phyloP scores from a whole-genome alignment of 2,113 vertebrate genomes.

The Saccopteryx leptura region DNA sequence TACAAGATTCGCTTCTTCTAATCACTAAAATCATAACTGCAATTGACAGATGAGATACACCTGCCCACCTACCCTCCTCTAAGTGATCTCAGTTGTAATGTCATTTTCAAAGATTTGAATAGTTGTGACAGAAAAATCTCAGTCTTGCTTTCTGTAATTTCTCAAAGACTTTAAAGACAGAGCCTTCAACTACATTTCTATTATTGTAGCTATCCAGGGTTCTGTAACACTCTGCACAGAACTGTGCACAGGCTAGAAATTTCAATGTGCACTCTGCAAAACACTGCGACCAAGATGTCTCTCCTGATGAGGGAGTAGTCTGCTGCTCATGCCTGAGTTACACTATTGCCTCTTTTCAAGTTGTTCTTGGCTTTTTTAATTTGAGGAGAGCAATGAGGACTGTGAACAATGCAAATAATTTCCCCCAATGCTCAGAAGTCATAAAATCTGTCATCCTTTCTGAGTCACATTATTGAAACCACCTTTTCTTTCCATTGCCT shows the following conservation, averaged over 20 bases:
- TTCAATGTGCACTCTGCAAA: neutral
- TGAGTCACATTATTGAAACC: conserved; percentile 56
- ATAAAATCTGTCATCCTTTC: conserved; percentile 61
- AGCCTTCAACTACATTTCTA: neutral
- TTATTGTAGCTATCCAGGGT: neutral
- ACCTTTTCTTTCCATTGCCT: conserved; percentile 30
- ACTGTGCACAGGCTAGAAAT: neutral
- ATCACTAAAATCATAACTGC: conserved; percentile 42
- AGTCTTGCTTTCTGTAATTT: conserved; percentile 47
- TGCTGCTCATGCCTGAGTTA: neutral
- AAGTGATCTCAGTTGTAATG: conserved; percentile 16
- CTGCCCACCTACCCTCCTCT: neutral
- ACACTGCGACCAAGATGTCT: neutral
- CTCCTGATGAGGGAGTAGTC: neutral
- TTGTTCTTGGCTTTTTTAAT: conserved; percentile 36
- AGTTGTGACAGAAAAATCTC: neutral
- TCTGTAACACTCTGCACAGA: neutral
- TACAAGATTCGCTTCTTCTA: conserved; percentile 36
- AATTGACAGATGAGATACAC: conserved; percentile 61
- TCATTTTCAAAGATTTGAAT: conserved; percentile 38
- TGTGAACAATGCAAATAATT: conserved; percentile 38
- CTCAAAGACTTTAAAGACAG: conserved; percentile 2
- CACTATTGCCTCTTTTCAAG: neutral
- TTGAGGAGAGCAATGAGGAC: neutral
- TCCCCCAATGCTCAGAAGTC: conserved; percentile 54